Base-by-base conservation (phyloP, 37 sponge, comb jelly and placozoan genomes). In the Cliona cf. orientalis region DNA sequence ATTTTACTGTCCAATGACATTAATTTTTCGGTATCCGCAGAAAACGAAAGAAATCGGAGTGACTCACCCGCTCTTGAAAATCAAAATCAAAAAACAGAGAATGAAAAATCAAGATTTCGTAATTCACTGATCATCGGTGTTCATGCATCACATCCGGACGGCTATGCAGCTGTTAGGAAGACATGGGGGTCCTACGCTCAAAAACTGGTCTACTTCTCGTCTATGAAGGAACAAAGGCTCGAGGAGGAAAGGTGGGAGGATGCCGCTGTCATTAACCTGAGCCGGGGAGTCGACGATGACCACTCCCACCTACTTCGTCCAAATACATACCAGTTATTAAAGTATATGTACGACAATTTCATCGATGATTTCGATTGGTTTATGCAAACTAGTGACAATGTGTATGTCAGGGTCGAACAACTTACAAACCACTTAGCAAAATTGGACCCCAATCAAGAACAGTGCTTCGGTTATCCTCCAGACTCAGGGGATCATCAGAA, bases 291-390 rank as follows among this genome's bases (percentile, higher is more conserved):
- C 19, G 62, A 44, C 3, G 42, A 88, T 34, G 91, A 91, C 40
- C 82, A 69, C 46, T 91, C 85, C 77, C 86, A 87, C 64, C 85
- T 91, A 87, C 87, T 86, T 28, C 87, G 91, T 2, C 76, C 91
- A 4, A n/a, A n/a, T n/a, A n/a, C n/a, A n/a, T n/a, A n/a, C n/a
- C n/a, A n/a, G n/a, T n/a, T 95, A 84, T 67, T 95, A 5, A 72
- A 85, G 39, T 85, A 91, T 80, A 91, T 95, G 84, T 66, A 91
- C 42, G 90, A 81, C 67, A 37, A 86, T 46, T 73, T 80, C 75
- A 81, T 86, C 11, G 72, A 91, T 63, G 62, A 79, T 67, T 95
- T 64, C 61, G 84, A 95, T 71, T 95, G 95, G 95, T 95, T 91
- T 58, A 81, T 95, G 87, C 36, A 83, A 39, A 75, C 87, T 12